Evolutionary conservation across 2,888 invertebrate genomes (phyloP).

Genomic region (Cheilosia vulpina): DNA sequence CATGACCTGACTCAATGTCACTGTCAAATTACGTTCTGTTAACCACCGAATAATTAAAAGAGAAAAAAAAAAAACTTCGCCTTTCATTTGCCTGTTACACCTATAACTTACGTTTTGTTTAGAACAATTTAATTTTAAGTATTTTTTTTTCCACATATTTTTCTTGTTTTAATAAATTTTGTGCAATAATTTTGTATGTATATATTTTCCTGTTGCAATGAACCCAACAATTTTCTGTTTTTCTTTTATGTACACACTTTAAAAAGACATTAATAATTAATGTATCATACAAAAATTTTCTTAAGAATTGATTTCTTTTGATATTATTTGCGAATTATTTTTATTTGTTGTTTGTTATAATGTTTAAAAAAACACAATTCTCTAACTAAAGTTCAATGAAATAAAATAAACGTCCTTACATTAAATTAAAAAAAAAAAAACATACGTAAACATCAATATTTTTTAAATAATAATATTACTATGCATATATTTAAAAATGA

Average conservation of each 20-base stretch:
- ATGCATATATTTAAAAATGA: conserved; percentile 74
- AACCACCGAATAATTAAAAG: neutral
- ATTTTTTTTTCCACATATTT: conserved; percentile 29
- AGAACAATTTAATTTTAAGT: conserved; percentile 68
- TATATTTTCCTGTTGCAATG: conserved; percentile 52
- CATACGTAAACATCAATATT: conserved; percentile 33
- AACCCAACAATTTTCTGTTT: conserved; percentile 35
- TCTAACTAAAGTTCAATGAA: conserved; percentile 72
- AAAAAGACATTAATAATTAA: conserved; percentile 70
- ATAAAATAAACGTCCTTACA: conserved; percentile 72
- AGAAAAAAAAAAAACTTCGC: neutral
- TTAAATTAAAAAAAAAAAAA: conserved; percentile 37
- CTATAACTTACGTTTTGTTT: conserved; percentile 43
- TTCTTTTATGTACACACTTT: conserved; percentile 45
- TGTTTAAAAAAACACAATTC: conserved; percentile 34
- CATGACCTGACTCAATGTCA: no score
- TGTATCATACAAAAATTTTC: conserved; percentile 36
- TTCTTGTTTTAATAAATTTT: conserved; percentile 61
- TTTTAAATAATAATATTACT: conserved; percentile 68
- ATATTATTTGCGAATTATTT: conserved; percentile 40
- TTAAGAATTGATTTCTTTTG: conserved; percentile 58
- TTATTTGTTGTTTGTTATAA: conserved; percentile 36
- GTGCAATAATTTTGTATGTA: conserved; percentile 73
- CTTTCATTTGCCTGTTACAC: conserved; percentile 9
- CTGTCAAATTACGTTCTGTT: neutral